phyloP scores from a whole-genome alignment of 2,113 vertebrate genomes.

The Plotosus lineatus region DNA sequence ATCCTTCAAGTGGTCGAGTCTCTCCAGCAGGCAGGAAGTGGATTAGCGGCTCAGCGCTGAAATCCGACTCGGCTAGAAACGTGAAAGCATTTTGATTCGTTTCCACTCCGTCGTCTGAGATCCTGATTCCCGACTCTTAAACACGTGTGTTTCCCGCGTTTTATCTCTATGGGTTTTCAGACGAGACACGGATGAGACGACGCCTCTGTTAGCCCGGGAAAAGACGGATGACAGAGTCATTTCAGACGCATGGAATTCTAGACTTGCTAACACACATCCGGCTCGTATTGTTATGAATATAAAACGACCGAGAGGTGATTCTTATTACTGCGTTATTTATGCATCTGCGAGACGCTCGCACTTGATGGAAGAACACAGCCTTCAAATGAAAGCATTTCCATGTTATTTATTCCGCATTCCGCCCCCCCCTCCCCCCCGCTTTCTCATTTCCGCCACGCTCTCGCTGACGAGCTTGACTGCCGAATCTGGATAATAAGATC shows the following conservation, averaged over 20 bases:
- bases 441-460: conserved; percentile 17
- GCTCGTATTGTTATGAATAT: conserved; percentile 63
- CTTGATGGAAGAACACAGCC: conserved; percentile 56
- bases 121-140: not conserved
- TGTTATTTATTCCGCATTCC: conserved; percentile 34
- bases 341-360: conserved; percentile 51
- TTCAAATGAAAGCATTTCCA: conserved; percentile 55
- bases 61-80: not conserved
- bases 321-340: conserved; percentile 65
- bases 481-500: conserved; percentile 70
- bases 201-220: conserved; percentile 42
- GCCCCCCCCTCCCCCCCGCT: not conserved
- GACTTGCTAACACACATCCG: conserved; percentile 62
- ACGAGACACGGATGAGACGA: conserved; percentile 19
- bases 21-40: not conserved
- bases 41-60: conserved; percentile 10
- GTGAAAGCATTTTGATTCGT: conserved; percentile 7
- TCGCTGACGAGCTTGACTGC: conserved; percentile 65
- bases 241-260: conserved; percentile 65
- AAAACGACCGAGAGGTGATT: conserved; percentile 57
- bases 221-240: conserved; percentile 56
- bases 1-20: conserved; percentile 27
- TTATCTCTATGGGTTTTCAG: conserved; percentile 7
- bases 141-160: not conserved
- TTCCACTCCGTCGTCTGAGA: not conserved